Conservation (phyloP, 2,888 invertebrate genomes). For the Piscicola geometra region DNA sequence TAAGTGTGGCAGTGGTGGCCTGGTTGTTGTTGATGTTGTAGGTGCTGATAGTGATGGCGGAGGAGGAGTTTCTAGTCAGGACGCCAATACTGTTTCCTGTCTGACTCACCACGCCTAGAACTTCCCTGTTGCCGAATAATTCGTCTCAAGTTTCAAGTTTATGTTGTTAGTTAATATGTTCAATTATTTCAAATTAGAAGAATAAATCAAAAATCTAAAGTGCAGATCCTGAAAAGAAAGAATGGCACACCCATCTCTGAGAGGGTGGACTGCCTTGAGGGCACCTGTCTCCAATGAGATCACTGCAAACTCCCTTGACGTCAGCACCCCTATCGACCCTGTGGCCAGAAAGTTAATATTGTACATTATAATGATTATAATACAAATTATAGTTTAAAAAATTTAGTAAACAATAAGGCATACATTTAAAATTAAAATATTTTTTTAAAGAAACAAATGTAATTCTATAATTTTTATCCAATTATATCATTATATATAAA, state of each 20-base stretch:
- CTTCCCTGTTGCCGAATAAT: no score
- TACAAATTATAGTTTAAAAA: no score
- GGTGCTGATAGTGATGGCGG: not conserved
- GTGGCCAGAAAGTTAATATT: not conserved
- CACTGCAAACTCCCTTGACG: constrained; percentile 30
- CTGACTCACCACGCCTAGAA: not conserved
- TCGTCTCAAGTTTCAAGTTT: no score
- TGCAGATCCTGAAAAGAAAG: no score
- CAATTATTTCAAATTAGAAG: no score
- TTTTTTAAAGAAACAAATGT: not conserved
- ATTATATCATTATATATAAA: not conserved
- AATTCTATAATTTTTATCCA: not conserved
- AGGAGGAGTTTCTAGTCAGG: not conserved
- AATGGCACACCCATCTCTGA: constrained; percentile 35
- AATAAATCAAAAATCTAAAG: no score
- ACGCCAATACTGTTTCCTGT: not conserved
- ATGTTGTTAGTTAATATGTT: no score
- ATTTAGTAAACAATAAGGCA: no score
- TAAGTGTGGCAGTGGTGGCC: not conserved
- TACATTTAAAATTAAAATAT: not conserved
- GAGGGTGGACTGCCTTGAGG: constrained; percentile 39
- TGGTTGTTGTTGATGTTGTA: not conserved
- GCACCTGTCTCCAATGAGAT: constrained; percentile 46
- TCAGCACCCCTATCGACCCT: constrained; percentile 37
- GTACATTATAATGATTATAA: no score